Percentiles rank a stretch among this genome's conserved stretches.
These are phyloP conservation scores for Deilephila elpenor DNA, from an alignment of 2,888 invertebrate species.

Conservation along the genomic window DNA sequence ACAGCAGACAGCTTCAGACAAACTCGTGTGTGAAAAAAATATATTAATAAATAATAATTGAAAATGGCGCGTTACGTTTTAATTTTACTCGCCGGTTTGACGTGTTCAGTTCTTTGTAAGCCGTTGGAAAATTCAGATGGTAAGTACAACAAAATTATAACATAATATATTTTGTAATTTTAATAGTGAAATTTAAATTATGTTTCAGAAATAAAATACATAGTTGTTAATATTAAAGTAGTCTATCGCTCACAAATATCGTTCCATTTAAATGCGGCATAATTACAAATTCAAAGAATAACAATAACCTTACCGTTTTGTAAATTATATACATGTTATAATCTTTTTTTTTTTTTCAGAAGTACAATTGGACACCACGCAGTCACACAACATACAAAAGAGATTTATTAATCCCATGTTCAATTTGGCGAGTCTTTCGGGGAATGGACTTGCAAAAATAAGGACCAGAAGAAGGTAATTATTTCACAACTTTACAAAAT, in stretches of 20 bases:
- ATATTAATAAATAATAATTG: constrained; percentile 32
- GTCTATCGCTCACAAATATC: no score
- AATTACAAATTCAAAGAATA: no score
- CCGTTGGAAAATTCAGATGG: constrained; percentile 54
- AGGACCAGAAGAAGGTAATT: constrained; percentile 68
- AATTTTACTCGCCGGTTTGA: constrained; percentile 47
- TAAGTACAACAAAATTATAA: constrained; percentile 36
- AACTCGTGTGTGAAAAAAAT: constrained; percentile 2
- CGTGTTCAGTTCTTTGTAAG: constrained; percentile 49
- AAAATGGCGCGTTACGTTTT: constrained; percentile 46
- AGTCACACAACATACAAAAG: constrained; percentile 54
- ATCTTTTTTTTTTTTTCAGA: constrained; percentile 36
- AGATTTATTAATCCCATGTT: constrained; percentile 67
- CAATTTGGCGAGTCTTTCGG: constrained; percentile 51
- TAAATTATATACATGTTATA: not conserved
- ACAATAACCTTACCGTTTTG: not conserved
- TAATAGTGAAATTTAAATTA: not conserved
- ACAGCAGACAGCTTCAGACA: not conserved
- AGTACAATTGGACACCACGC: constrained; percentile 23
- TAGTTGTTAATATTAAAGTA: no score
- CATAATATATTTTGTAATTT: not conserved
- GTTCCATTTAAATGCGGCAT: no score
- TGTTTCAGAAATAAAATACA: not conserved
- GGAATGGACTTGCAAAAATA: constrained; percentile 54
- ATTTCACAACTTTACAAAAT: no score